phyloP scores from a whole-genome alignment of 2,888 invertebrate species.

The Laspeyria flexula region DNA sequence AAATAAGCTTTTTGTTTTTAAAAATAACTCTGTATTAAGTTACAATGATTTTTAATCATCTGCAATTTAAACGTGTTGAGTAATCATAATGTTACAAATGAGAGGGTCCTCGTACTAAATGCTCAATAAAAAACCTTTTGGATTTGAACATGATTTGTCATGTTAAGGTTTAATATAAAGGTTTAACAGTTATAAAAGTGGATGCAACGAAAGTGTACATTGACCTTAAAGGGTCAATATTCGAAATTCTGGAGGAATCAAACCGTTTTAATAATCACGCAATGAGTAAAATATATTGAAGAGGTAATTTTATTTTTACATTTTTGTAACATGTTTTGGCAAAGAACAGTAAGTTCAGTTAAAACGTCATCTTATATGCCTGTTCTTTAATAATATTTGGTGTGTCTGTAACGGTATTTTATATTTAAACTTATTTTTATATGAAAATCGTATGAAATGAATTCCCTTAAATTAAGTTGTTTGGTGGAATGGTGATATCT shows the following conservation, averaged over 20 bases:
- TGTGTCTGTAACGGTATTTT: not conserved
- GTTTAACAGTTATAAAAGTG: not conserved
- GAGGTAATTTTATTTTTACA: not conserved
- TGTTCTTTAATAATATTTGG: not conserved
- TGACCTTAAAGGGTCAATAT: constrained; percentile 18
- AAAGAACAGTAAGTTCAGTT: not conserved
- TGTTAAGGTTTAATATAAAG: constrained; percentile 6
- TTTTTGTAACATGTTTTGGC: not conserved
- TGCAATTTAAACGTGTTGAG: constrained; percentile 21
- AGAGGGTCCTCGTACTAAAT: not conserved
- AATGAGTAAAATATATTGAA: constrained; percentile 2
- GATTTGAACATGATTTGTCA: constrained; percentile 13
- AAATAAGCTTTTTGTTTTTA: too few relatives aligned
- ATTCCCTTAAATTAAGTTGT: too few relatives aligned
- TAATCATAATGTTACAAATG: constrained; percentile 17
- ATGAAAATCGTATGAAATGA: too few relatives aligned
- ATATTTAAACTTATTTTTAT: too few relatives aligned
- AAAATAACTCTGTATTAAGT: constrained; percentile 22
- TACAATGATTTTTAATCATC: constrained; percentile 22
- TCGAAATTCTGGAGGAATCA: constrained; percentile 4
- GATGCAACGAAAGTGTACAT: constrained; percentile 10
- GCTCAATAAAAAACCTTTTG: constrained; percentile 9
- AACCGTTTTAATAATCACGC: constrained; percentile 5
- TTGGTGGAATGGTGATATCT: too few relatives aligned
- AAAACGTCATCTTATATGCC: not conserved